Conservation (phyloP, 2,113 vertebrate genomes). For the Petroica traversi region DNA sequence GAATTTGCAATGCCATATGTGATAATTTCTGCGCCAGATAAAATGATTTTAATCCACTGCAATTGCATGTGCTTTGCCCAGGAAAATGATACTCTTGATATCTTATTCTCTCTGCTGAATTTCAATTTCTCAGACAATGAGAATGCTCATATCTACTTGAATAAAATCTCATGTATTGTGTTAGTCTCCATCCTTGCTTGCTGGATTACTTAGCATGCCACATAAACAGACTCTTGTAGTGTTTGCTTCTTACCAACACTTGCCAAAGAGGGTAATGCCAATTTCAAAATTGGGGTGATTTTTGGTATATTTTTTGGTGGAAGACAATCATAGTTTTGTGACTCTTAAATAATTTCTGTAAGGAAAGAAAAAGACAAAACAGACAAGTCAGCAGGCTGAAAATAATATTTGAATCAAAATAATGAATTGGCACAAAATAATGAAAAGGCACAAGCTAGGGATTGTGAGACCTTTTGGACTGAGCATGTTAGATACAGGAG, state of each 20-base stretch:
- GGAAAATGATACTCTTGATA: not conserved
- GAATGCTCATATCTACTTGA: not conserved
- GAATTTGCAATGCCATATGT: not conserved
- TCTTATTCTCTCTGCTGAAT: not conserved
- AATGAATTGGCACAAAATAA: not conserved
- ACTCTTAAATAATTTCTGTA: not conserved
- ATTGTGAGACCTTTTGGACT: not conserved
- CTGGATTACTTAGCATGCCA: not conserved
- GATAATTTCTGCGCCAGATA: conserved; percentile 12
- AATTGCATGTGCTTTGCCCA: not conserved
- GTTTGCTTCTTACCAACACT: not conserved
- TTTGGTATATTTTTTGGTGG: not conserved
- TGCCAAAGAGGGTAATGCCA: not conserved
- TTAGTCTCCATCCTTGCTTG: not conserved
- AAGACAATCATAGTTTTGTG: not conserved
- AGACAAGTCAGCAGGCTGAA: not conserved
- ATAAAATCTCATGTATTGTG: not conserved
- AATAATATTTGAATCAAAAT: not conserved
- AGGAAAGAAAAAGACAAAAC: not conserved
- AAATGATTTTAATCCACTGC: not conserved
- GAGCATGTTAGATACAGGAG: not conserved
- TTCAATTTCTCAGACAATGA: not conserved
- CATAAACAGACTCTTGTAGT: not conserved
- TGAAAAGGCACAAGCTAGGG: not conserved
- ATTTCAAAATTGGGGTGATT: not conserved